Evolutionary conservation across 2,113 vertebrate genomes (phyloP), one percentile per base, ranked within the genome.

Genomic region (Hepsetus odoe): DNA sequence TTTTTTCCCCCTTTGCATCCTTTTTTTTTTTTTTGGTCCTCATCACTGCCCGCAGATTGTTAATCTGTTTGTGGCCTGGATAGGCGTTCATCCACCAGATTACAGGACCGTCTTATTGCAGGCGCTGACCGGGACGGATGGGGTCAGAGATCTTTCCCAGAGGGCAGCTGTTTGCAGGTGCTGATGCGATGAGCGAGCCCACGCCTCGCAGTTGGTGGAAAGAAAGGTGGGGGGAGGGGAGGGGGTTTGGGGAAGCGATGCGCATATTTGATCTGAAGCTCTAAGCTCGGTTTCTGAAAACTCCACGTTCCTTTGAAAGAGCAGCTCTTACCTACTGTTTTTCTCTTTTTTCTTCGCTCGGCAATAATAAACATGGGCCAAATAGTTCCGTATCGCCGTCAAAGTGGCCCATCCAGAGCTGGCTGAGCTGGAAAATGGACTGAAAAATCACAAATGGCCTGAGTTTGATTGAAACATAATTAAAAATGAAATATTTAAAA

Each of bases 51-150:
- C 91, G 88, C 93, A 90, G 94, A 93, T 94, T 92, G 91, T 95
- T 97, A 98, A 98, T 97, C 97, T 97, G 93, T 90, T 88, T 93
- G 94, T 97, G 96, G 93, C 97, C 96, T 96, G 95, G 96, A 97
- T 97, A 94, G 93, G 94, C 58, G 90, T 92, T 90, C 87, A 89
- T 92, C 92, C 93, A 91, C 90, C 93, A 94, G 95, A 96, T 97
- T 96, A 96, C 91, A 77, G 92, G 76, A 74, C 89, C 69, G 94
- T 92, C 93, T 95, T 93, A 95, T 94, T 94, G 93, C 92, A 91
- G 91, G 89, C 91, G 88, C 86, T 85, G 90, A 61, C 90, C 84
- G 86, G 87, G 89, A 86, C 85, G 87, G 89, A 89, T 89, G 93
- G 87, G 93, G 91, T 93, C 93, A 86, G 86, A 87, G 92, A 92